Percentiles rank a stretch among this genome's conserved stretches.
Conservation (phyloP, 2,888 invertebrate genomes). For the Acrobasis repandana region DNA sequence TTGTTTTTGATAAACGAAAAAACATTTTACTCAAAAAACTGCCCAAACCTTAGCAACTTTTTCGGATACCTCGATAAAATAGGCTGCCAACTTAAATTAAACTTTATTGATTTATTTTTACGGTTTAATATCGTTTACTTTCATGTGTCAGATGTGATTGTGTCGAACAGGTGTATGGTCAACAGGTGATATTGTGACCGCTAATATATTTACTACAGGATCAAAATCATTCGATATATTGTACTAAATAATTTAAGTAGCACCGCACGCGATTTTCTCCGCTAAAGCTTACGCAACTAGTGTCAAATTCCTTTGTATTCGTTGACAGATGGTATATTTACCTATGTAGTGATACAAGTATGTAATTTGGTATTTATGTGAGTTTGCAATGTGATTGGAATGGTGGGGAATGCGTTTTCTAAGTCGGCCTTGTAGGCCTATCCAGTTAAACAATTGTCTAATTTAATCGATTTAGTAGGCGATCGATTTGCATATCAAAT, state of each 20-base stretch:
- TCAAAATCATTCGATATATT: slow-evolving; percentile 72
- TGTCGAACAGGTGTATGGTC: slow-evolving; percentile 71
- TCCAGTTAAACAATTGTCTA: slow-evolving; percentile 20
- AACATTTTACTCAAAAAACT: slow-evolving; percentile 45
- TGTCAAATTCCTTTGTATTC: slow-evolving; percentile 32
- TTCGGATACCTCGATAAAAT: neutral
- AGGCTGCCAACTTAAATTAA: neutral
- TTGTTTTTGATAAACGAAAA: slow-evolving; percentile 18
- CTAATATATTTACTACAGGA: slow-evolving; percentile 74
- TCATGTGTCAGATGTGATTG: slow-evolving; percentile 73
- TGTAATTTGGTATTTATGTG: slow-evolving; percentile 48
- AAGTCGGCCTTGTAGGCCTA: slow-evolving; percentile 31
- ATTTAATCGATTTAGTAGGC: slow-evolving; percentile 19
- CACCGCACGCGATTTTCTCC: slow-evolving; percentile 32
- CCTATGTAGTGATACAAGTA: slow-evolving; percentile 40
- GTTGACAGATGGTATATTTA: slow-evolving; percentile 55
- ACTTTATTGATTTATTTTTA: slow-evolving; percentile 34
- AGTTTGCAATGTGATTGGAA: slow-evolving; percentile 46
- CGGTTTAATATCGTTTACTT: slow-evolving; percentile 38
- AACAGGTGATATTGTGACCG: slow-evolving; percentile 80
- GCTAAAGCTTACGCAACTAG: slow-evolving; percentile 31
- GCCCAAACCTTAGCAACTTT: slow-evolving; percentile 38
- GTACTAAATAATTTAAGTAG: slow-evolving; percentile 50
- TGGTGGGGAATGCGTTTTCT: slow-evolving; percentile 44
- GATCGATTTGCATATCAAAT: slow-evolving; percentile 17